Percentiles rank a stretch among this genome's conserved stretches.
These are phyloP conservation scores for Pseudochaenichthys georgianus DNA, from an alignment of 2,797 vertebrate species.

Conservation along the genomic window DNA sequence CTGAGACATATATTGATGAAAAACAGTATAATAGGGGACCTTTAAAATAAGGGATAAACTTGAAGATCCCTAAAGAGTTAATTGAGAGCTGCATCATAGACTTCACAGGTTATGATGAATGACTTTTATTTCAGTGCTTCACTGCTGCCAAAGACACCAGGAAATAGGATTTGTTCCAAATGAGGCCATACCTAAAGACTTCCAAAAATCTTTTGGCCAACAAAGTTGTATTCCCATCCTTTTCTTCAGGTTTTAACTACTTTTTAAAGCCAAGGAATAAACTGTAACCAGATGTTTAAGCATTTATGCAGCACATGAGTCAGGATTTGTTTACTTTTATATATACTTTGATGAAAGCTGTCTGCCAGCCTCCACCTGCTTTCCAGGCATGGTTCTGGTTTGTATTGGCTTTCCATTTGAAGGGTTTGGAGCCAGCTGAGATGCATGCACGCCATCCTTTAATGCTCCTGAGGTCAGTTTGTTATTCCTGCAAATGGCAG, in stretches of 20 bases:
- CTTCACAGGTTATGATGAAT: background rate
- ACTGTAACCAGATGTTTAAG: conserved; percentile 21
- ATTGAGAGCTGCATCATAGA: background rate
- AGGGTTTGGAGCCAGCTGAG: conserved; percentile 48
- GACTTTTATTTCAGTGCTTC: background rate
- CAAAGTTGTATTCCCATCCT: conserved; percentile 8
- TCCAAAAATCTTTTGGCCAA: conserved; percentile 17
- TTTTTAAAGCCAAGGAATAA: conserved; percentile 16
- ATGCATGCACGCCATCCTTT: conserved; percentile 27
- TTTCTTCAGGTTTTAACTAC: background rate
- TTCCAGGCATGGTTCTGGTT: conserved; percentile 46
- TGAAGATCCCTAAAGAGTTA: background rate
- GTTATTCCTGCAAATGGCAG: conserved; percentile 68
- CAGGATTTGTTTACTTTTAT: conserved; percentile 41
- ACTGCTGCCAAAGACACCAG: conserved; percentile 20
- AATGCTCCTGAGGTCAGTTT: conserved; percentile 51
- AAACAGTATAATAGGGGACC: no score
- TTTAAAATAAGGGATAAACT: background rate
- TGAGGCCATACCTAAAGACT: background rate
- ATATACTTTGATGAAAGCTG: conserved; percentile 28
- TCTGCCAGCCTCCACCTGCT: conserved; percentile 60
- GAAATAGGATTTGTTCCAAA: conserved; percentile 27
- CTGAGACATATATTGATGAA: no score
- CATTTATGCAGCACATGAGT: conserved; percentile 50
- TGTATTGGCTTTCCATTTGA: conserved; percentile 16